Evolutionary conservation across 2,888 invertebrate genomes (phyloP).

Genomic region (Ametastegia equiseti): DNA sequence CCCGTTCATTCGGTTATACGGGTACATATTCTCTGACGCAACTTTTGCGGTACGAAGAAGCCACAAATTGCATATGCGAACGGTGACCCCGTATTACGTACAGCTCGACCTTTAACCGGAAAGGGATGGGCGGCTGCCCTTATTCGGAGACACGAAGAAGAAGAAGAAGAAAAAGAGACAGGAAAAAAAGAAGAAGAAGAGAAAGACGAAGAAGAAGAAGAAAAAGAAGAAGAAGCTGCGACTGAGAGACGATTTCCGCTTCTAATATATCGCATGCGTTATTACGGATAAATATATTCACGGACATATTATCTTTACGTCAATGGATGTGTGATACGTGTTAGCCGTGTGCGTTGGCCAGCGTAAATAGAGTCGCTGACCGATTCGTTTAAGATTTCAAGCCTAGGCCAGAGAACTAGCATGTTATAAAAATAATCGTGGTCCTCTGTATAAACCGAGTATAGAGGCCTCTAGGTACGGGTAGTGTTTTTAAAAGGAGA

Average conservation of each 20-base stretch:
- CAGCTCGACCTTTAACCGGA: conserved; percentile 32
- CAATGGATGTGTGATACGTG: background rate
- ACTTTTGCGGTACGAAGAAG: conserved; percentile 42
- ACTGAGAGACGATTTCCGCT: background rate
- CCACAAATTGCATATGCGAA: conserved; percentile 35
- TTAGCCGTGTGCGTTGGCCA: background rate
- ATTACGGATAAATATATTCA: background rate
- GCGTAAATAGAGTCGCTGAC: conserved; percentile 37
- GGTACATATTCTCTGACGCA: conserved; percentile 34
- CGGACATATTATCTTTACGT: conserved; percentile 25
- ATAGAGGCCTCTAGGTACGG: conserved; percentile 14
- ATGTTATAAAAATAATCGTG: conserved; percentile 44
- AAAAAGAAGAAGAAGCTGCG: background rate
- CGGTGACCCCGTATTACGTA: conserved; percentile 31
- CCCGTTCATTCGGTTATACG: conserved; percentile 32
- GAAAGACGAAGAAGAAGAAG: too few species aligned
- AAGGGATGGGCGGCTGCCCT: background rate
- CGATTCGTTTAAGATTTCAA: conserved; percentile 42
- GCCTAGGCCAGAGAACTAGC: conserved; percentile 8
- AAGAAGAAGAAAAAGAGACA: background rate
- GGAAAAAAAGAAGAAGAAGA: too few species aligned
- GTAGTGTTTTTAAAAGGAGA: conserved; percentile 46
- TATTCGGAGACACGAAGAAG: background rate
- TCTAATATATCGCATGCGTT: background rate
- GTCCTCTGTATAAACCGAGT: conserved; percentile 46